Conservation (phyloP, 2,888 invertebrate genomes). For the Glomeris marginata region DNA sequence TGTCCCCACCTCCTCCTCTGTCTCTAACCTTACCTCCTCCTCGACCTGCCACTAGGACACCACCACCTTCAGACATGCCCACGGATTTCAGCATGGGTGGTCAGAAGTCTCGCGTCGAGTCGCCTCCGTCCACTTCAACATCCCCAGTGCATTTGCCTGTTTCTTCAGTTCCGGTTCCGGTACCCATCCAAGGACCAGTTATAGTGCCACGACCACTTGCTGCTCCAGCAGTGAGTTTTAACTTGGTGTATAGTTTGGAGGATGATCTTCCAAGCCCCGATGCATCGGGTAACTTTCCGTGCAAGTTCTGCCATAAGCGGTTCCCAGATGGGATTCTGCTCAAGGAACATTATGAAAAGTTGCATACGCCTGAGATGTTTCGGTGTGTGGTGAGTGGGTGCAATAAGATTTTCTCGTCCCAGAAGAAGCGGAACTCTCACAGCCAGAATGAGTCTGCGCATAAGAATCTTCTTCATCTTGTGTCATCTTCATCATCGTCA, state of each 20-base stretch:
- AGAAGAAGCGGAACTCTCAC: conserved; percentile 60
- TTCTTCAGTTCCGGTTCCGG: conserved; percentile 10
- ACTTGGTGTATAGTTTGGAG: conserved; percentile 44
- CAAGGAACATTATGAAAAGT: conserved; percentile 55
- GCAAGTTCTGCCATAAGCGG: conserved; percentile 50
- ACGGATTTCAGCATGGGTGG: not conserved
- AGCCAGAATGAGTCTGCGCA: conserved; percentile 49
- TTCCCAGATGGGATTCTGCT: conserved; percentile 46
- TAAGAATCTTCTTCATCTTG: conserved; percentile 6
- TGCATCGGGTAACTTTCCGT: conserved; percentile 49
- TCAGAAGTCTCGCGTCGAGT: not conserved
- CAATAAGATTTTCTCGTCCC: conserved; percentile 59
- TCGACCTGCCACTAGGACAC: conserved; percentile 36
- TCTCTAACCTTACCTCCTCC: conserved; percentile 35
- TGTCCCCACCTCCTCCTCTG: conserved; percentile 35
- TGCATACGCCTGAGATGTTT: conserved; percentile 51
- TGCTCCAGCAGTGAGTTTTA: conserved; percentile 3
- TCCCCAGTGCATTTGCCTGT: conserved; percentile 5
- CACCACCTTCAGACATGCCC: conserved; percentile 33
- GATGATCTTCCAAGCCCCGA: conserved; percentile 46
- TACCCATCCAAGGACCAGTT: not conserved
- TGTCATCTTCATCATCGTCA: too few relatives aligned
- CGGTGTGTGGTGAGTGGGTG: conserved; percentile 61
- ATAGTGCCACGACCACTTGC: not conserved
- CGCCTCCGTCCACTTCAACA: not conserved